A percentile compares a stretch with the other conserved stretches of the same genome.
Conservation (phyloP, 2,113 vertebrate species). For the Pteropus alecto region DNA sequence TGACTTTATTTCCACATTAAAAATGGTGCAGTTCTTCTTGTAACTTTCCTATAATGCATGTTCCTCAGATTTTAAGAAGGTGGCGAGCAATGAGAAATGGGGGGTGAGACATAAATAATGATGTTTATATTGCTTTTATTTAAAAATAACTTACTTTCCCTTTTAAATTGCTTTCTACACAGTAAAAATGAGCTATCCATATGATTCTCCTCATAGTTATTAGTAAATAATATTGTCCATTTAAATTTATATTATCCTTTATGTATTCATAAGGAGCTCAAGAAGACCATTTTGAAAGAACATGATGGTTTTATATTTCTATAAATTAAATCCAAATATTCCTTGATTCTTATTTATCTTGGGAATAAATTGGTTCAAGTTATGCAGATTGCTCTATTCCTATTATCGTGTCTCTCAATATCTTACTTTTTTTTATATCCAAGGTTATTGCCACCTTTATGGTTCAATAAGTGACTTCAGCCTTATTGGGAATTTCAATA, state of each 20-base stretch:
- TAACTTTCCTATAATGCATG: neutral
- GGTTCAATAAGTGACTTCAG: slow-evolving; percentile 49
- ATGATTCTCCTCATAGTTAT: neutral
- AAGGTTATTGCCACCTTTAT: slow-evolving; percentile 60
- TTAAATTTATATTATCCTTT: neutral
- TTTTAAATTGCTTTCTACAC: neutral
- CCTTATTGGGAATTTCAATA: slow-evolving; percentile 57
- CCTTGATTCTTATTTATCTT: neutral
- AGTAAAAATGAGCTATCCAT: neutral
- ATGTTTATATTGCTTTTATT: neutral
- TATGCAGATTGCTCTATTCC: neutral
- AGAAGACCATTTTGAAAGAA: neutral
- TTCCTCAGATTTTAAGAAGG: neutral
- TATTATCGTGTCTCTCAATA: neutral
- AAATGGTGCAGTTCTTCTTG: neutral
- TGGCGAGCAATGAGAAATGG: neutral
- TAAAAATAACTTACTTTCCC: neutral
- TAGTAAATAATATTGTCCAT: neutral
- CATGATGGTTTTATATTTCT: neutral
- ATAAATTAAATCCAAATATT: neutral
- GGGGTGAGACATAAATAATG: neutral
- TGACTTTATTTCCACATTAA: neutral
- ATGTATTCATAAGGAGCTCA: neutral
- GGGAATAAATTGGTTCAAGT: neutral
- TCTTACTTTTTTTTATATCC: neutral